Percentiles rank a stretch among this genome's conserved stretches.
phyloP scores from a whole-genome alignment of 1,140 invertebrate genomes.

The Pectinophora gossypiella region DNA sequence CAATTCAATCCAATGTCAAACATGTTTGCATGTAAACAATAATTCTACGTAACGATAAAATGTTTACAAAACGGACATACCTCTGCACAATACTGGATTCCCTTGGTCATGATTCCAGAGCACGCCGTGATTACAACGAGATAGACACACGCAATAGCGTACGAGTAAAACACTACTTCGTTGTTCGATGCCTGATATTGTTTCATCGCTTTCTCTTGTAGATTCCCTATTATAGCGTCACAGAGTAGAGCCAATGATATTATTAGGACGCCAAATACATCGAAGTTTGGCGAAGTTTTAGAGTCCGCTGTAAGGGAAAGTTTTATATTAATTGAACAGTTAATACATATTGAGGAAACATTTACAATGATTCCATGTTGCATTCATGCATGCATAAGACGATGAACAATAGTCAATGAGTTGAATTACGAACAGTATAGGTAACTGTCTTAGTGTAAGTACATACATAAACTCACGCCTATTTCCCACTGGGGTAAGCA shows the following conservation, averaged over 20 bases:
- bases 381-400: no score
- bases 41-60: no score
- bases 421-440: no score
- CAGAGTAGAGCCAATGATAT: constrained; percentile 92
- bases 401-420: no score
- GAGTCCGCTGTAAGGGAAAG: constrained; percentile 87
- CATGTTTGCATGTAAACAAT: constrained; percentile 84
- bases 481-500: no score
- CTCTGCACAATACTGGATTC: constrained; percentile 51
- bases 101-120: constrained; percentile 85
- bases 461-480: no score
- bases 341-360: no score
- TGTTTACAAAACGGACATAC: not conserved
- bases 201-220: constrained; percentile 96
- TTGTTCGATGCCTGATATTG: constrained; percentile 87
- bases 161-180: constrained; percentile 96
- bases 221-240: constrained; percentile 96
- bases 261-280: constrained; percentile 87
- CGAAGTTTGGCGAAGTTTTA: constrained; percentile 91
- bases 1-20: no score
- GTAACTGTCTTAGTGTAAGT: no score
- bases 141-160: constrained; percentile 91
- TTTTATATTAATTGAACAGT: no score
- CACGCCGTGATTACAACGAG: constrained; percentile 85
- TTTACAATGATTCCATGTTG: no score